Evolutionary conservation across 2,797 vertebrate genomes (phyloP).

Genomic region (Bradypodion ventrale): DNA sequence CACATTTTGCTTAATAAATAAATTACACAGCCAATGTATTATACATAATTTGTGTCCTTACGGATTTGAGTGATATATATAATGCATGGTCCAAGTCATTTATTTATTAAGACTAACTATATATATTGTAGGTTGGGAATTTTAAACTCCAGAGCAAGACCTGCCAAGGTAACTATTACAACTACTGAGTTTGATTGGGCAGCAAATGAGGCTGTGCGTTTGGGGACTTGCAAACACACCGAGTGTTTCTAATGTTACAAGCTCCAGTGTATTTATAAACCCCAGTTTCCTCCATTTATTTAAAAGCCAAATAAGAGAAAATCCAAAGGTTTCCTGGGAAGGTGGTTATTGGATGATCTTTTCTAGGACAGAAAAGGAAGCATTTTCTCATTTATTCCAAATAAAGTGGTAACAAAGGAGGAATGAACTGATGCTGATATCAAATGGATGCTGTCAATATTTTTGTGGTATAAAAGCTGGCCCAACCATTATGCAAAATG

Average conservation of each 20-base stretch:
- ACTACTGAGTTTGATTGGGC: conserved; percentile 63
- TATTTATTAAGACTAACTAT: conserved; percentile 95
- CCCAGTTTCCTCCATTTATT: conserved; percentile 50
- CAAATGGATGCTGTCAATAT: neutral
- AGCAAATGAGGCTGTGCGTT: conserved; percentile 67
- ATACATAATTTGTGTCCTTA: conserved; percentile 90
- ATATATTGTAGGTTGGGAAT: conserved; percentile 78
- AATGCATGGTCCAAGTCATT: conserved; percentile 92
- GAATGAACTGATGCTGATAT: neutral
- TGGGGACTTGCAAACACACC: conserved; percentile 56
- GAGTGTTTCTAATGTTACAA: conserved; percentile 37
- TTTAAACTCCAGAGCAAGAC: conserved; percentile 71
- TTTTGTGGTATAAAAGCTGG: neutral
- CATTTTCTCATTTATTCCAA: conserved; percentile 33
- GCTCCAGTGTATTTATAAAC: conserved; percentile 58
- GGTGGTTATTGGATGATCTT: conserved; percentile 8
- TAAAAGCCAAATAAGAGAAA: conserved; percentile 45
- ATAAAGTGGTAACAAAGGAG: neutral
- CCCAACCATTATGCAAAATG: neutral
- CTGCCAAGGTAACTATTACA: conserved; percentile 63
- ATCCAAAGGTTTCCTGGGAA: conserved; percentile 4
- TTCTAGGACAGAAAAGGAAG: conserved; percentile 37
- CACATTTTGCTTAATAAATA: conserved; percentile 98
- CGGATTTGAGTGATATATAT: conserved; percentile 95
- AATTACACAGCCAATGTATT: conserved; percentile 93